These are phyloP conservation scores for Tricholauxania praeusta DNA, from an alignment of 2,888 invertebrate species.

Conservation along the genomic window DNA sequence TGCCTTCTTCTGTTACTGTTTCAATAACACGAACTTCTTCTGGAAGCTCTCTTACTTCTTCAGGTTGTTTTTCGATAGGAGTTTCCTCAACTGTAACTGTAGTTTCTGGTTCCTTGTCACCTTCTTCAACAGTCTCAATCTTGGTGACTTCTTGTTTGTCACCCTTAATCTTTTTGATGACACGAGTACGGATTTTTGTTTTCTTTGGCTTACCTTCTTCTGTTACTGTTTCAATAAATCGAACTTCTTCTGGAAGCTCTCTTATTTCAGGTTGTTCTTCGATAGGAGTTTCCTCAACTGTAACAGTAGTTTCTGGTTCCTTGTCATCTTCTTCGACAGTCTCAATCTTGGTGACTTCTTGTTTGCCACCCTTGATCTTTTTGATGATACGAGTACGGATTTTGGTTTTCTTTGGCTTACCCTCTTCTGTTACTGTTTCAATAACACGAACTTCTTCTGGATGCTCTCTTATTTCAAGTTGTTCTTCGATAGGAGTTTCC, in stretches of 20 bases:
- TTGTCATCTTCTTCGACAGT: constrained; percentile 34
- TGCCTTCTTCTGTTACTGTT: constrained; percentile 40
- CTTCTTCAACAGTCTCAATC: constrained; percentile 29
- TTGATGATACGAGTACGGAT: constrained; percentile 29
- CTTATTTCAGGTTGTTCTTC: neutral
- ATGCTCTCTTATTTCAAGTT: neutral
- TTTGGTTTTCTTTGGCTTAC: constrained; percentile 17
- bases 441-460: constrained; percentile 20
- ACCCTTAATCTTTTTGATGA: constrained; percentile 28
- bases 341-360: constrained; percentile 28
- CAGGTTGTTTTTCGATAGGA: constrained; percentile 13
- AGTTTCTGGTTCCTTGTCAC: constrained; percentile 31
- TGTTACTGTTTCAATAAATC: constrained; percentile 18
- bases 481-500: constrained; percentile 4
- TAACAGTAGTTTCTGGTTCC: constrained; percentile 26
- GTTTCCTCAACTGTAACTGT: constrained; percentile 27
- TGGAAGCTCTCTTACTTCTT: constrained; percentile 48
- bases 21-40: constrained; percentile 34
- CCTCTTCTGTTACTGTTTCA: constrained; percentile 30
- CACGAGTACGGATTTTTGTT: constrained; percentile 24
- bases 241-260: constrained; percentile 27
- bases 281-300: constrained; percentile 22
- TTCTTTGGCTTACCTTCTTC: constrained; percentile 31
- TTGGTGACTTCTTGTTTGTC: constrained; percentile 30
- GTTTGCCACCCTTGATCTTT: constrained; percentile 29